These are phyloP conservation scores for Diadegma fenestrale DNA, from an alignment of 2,888 invertebrate genomes.

Conservation along the genomic window DNA sequence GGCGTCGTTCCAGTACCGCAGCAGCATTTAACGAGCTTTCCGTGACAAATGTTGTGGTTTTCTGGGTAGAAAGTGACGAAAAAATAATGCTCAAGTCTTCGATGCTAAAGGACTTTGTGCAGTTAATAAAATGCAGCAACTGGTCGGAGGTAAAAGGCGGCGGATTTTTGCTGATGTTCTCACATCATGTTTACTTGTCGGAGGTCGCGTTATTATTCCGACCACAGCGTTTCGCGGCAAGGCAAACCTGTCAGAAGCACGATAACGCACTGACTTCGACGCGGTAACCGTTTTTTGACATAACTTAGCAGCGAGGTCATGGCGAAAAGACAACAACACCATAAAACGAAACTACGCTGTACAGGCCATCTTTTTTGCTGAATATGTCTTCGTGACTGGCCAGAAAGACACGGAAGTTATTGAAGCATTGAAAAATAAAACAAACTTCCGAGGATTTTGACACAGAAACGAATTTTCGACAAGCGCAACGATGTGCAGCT, in stretches of 20 bases:
- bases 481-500: too few species aligned
- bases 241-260: constrained; percentile 42
- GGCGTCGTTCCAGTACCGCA: constrained; percentile 12
- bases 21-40: constrained; percentile 13
- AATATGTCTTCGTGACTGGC: neutral
- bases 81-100: constrained; percentile 44
- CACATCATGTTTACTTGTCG: constrained; percentile 26
- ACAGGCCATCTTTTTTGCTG: neutral
- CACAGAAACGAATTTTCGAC: neutral
- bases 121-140: constrained; percentile 38
- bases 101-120: constrained; percentile 34
- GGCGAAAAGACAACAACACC: constrained; percentile 28
- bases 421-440: neutral
- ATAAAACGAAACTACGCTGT: constrained; percentile 54
- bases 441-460: neutral
- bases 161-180: constrained; percentile 28
- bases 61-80: neutral
- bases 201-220: constrained; percentile 38
- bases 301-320: constrained; percentile 47
- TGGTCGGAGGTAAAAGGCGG: neutral
- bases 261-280: constrained; percentile 55
- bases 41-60: constrained; percentile 30
- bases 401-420: neutral
- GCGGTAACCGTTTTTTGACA: constrained; percentile 47
- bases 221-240: constrained; percentile 42